Conservation (phyloP, 2,113 vertebrate genomes). For the Tretioscincus oriximinensis region DNA sequence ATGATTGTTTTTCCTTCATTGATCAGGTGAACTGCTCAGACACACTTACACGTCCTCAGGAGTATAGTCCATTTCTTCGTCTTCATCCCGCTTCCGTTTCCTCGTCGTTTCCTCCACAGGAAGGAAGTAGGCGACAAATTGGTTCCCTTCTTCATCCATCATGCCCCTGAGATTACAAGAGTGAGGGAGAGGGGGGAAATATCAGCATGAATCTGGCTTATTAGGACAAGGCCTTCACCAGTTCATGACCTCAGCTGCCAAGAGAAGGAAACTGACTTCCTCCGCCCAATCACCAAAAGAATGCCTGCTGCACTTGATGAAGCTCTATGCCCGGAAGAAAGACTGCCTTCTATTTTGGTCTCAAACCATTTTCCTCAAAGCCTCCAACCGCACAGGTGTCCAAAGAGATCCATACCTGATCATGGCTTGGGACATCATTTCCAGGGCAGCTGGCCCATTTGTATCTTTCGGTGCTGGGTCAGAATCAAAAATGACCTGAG, state of each 20-base stretch:
- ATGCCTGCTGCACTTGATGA: no score
- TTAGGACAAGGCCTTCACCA: background rate
- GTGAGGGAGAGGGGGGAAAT: fast-evolving
- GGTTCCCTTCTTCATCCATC: constrained; percentile 97
- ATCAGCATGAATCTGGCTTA: background rate
- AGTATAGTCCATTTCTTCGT: constrained; percentile 88
- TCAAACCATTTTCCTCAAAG: no score
- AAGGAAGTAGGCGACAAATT: constrained; percentile 95
- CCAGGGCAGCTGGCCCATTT: constrained; percentile 77
- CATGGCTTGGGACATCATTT: constrained; percentile 98
- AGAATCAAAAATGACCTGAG: constrained; percentile 94
- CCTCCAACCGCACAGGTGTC: background rate
- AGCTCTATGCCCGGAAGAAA: background rate
- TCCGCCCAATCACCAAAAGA: background rate
- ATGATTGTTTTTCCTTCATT: no score
- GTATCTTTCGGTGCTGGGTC: constrained; percentile 92
- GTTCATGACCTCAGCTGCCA: background rate
- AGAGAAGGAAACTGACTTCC: background rate
- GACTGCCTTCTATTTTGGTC: no score
- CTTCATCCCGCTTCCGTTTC: constrained; percentile 89
- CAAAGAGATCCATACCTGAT: constrained; percentile 76
- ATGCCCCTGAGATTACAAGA: constrained; percentile 78
- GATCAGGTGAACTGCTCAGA: background rate
- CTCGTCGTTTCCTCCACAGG: constrained; percentile 89
- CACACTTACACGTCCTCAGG: constrained; percentile 85